phyloP scores from a whole-genome alignment of 2,797 vertebrate species.

The Onychomys arenicola region DNA sequence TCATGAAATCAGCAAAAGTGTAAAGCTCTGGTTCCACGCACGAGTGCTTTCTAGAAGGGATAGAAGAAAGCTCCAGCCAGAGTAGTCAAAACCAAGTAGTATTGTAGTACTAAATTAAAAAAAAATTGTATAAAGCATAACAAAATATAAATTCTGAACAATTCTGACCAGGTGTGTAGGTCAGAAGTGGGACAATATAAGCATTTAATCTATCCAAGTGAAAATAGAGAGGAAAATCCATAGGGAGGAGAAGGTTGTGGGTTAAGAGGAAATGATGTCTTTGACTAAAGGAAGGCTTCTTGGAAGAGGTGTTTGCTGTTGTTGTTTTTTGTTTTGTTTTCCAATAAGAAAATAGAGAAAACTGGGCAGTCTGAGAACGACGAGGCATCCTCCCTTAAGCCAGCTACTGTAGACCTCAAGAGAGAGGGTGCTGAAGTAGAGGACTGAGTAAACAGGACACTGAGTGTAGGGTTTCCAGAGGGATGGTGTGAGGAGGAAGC shows the following conservation, averaged over 20 bases:
- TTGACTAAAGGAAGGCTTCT: conserved; percentile 38
- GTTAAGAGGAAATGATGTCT: neutral
- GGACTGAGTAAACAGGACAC: neutral
- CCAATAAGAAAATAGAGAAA: neutral
- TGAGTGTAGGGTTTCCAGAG: neutral
- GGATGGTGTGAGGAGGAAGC: neutral
- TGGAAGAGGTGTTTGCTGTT: neutral
- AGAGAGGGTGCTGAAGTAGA: neutral
- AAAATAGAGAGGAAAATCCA: conserved; percentile 23
- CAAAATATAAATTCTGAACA: neutral
- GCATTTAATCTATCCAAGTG: neutral
- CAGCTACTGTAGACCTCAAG: neutral
- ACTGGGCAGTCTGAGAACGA: neutral
- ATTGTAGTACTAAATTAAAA: neutral
- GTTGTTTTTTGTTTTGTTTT: neutral
- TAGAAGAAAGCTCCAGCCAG: neutral
- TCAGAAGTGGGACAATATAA: neutral
- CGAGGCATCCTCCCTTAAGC: neutral
- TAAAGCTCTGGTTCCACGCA: neutral
- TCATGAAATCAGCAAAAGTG: neutral
- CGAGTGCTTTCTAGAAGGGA: conserved; percentile 30
- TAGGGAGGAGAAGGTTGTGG: neutral
- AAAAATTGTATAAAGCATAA: neutral
- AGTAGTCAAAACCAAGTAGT: neutral
- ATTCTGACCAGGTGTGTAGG: neutral